Conservation (phyloP, 2,113 vertebrate genomes). For the Indri indri region DNA sequence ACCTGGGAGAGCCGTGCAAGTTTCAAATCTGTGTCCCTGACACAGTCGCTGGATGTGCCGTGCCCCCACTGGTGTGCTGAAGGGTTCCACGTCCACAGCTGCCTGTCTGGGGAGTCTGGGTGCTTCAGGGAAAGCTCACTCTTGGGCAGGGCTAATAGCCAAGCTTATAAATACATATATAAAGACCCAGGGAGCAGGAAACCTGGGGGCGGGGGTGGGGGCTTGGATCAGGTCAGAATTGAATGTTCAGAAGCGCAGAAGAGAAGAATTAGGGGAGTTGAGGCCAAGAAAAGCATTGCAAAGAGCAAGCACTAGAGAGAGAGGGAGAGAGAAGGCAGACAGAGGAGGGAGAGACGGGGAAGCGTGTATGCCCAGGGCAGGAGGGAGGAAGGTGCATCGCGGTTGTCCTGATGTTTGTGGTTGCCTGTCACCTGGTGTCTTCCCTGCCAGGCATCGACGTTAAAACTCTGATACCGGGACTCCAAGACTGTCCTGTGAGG, state of each 20-base stretch:
- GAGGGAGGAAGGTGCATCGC: not conserved
- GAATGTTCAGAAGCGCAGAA: too few species aligned
- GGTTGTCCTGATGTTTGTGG: accelerated
- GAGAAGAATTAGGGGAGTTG: not conserved
- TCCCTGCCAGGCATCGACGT: not conserved
- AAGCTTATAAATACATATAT: not conserved
- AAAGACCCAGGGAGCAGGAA: not conserved
- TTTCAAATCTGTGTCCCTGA: not conserved
- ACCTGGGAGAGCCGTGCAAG: accelerated
- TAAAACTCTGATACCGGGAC: accelerated
- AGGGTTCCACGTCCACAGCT: accelerated
- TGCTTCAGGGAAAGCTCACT: accelerated
- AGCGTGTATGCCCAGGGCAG: accelerated
- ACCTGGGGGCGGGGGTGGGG: not conserved
- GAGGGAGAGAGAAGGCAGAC: accelerated
- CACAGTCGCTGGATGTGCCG: accelerated
- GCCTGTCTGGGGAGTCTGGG: accelerated
- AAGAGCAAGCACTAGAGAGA: not conserved
- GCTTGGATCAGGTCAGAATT: not conserved
- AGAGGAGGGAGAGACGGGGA: not conserved
- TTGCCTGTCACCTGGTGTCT: accelerated
- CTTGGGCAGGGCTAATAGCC: accelerated
- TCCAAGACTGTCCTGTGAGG: not conserved
- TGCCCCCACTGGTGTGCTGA: too few species aligned
- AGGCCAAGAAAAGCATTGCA: not conserved